These are phyloP conservation scores for Anthonomus grandis DNA, from an alignment of 1,140 invertebrate species.

Conservation along the genomic window DNA sequence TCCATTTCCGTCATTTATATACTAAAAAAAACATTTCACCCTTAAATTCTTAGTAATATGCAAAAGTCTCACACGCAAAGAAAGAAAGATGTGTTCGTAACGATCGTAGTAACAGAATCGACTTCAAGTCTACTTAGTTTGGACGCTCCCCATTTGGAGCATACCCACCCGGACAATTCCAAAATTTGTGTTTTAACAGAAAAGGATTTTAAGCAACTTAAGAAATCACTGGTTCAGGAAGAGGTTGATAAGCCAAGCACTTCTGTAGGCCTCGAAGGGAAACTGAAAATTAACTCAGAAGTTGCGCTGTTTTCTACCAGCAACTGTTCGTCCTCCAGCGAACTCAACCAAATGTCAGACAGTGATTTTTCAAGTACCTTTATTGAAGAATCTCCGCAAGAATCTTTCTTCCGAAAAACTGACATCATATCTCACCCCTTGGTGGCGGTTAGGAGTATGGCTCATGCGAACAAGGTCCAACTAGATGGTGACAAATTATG, in stretches of 20 bases:
- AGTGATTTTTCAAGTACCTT: background rate
- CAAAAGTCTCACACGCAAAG: constrained; percentile 35
- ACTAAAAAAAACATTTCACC: no score
- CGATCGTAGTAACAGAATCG: constrained; percentile 42
- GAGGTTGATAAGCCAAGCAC: constrained; percentile 4
- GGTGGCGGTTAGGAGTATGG: constrained; percentile 34
- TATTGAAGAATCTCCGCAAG: background rate
- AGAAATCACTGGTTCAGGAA: constrained; percentile 1
- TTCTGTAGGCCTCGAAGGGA: background rate
- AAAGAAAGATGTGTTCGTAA: constrained; percentile 40
- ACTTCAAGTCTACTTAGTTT: constrained; percentile 37
- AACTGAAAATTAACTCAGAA: constrained; percentile 19
- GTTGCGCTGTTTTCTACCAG: constrained; percentile 29
- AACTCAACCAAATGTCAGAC: constrained; percentile 16
- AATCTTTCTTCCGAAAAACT: constrained; percentile 8
- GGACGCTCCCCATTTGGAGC: constrained; percentile 37
- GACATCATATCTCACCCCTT: constrained; percentile 28
- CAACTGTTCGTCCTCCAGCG: constrained; percentile 29
- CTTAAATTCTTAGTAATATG: constrained; percentile 26
- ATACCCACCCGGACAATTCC: constrained; percentile 27
- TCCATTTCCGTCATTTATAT: constrained; percentile 3
- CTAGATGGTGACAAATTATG: constrained; percentile 35
- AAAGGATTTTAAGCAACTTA: constrained; percentile 1
- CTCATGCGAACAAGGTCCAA: constrained; percentile 35
- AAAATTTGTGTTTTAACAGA: constrained; percentile 29